These are phyloP conservation scores for Ophiothrix spiculata DNA, from an alignment of 35 echinoderm and acorn worm genomes.

Conservation along the genomic window DNA sequence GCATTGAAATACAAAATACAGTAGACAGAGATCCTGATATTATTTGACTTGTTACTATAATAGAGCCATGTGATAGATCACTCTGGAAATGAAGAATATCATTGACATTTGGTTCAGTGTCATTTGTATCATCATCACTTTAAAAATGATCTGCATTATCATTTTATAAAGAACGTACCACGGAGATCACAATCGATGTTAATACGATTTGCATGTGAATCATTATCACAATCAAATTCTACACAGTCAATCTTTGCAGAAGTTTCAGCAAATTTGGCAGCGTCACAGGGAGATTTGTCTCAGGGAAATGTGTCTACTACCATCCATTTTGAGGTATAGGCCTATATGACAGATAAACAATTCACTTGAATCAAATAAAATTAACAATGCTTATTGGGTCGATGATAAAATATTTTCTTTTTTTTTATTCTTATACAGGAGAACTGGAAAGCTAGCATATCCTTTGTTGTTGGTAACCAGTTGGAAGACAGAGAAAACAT, in stretches of 20 bases:
- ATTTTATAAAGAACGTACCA: neutral
- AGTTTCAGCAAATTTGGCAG: no score
- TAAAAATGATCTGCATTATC: no score
- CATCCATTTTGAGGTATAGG: neutral
- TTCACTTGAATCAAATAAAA: neutral
- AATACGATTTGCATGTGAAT: neutral
- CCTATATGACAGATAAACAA: neutral
- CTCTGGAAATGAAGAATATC: no score
- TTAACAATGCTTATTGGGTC: neutral
- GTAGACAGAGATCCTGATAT: no score
- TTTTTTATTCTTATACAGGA: slow-evolving; percentile 56
- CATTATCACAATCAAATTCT: neutral
- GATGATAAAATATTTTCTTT: neutral
- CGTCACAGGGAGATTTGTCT: no score
- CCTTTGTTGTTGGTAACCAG: slow-evolving; percentile 58
- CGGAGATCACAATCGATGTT: neutral
- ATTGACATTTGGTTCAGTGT: neutral
- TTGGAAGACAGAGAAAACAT: slow-evolving; percentile 78
- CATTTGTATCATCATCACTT: neutral
- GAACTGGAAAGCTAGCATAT: slow-evolving; percentile 77
- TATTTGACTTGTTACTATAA: no score
- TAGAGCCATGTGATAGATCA: no score
- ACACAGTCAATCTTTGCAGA: no score
- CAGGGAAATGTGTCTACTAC: neutral
- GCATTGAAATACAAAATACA: no score